phyloP scores from a whole-genome alignment of 2,113 vertebrate genomes.

The Bos taurus region DNA sequence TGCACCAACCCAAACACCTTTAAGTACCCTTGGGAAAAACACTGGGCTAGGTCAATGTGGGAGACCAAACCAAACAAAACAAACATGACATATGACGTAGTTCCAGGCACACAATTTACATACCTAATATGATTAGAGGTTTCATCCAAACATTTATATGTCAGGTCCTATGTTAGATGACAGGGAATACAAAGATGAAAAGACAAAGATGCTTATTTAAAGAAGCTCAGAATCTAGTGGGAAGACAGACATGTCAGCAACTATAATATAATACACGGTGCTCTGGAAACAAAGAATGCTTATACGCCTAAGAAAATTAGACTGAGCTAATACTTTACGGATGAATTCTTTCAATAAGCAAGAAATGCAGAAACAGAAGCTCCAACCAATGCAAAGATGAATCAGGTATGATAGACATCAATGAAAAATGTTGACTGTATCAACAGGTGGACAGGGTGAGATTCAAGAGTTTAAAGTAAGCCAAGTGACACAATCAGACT shows the following conservation, averaged over 20 bases:
- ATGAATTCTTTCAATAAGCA: neutral
- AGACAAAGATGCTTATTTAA: conserved; percentile 60
- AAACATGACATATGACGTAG: neutral
- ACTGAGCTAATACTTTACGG: neutral
- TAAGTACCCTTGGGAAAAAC: conserved; percentile 10
- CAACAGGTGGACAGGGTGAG: neutral
- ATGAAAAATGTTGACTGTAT: neutral
- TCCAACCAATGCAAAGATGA: neutral
- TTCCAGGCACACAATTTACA: conserved; percentile 42
- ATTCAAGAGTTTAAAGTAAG: neutral
- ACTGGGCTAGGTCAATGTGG: neutral
- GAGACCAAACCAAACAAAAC: conserved; percentile 16
- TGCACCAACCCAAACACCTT: neutral
- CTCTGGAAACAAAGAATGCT: conserved; percentile 27
- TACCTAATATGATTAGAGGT: conserved; percentile 45
- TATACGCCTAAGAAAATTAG: conserved; percentile 15
- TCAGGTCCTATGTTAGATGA: conserved; percentile 49
- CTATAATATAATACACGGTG: neutral
- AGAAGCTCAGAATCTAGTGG: conserved; percentile 31
- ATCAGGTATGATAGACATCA: neutral
- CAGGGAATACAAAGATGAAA: conserved; percentile 51
- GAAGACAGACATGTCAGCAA: conserved; percentile 43
- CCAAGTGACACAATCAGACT: neutral
- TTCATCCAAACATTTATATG: conserved; percentile 57
- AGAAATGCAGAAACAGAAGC: neutral